Percentiles rank a stretch among this genome's conserved stretches.
Conservation (phyloP, 2,888 invertebrate species). For the Melinopterus prodromus region DNA sequence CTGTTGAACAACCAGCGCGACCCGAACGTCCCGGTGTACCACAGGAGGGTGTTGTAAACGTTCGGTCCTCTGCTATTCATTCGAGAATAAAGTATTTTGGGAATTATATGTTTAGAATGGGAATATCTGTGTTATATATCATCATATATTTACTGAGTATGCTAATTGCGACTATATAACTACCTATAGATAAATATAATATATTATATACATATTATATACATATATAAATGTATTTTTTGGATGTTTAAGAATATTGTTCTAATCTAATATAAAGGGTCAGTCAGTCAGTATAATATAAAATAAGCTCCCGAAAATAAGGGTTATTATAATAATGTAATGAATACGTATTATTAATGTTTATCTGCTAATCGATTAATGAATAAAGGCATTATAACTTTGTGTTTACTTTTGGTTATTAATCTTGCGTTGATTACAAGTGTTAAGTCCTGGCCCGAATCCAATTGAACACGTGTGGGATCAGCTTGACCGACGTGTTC, state of each 20-base stretch:
- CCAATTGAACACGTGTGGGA: no score
- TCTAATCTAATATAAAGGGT: not conserved
- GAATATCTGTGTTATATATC: not conserved
- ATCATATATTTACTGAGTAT: not conserved
- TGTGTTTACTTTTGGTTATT: conserved; percentile 5
- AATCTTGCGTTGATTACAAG: no score
- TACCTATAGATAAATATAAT: conserved; percentile 40
- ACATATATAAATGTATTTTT: conserved; percentile 32
- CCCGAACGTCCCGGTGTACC: conserved; percentile 68
- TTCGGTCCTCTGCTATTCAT: not conserved
- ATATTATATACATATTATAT: not conserved
- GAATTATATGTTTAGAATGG: no score
- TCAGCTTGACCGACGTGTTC: no score
- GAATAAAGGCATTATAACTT: conserved; percentile 36
- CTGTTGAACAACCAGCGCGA: conserved; percentile 63
- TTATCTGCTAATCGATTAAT: conserved; percentile 28
- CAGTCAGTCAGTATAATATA: conserved; percentile 57
- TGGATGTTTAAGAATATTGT: conserved; percentile 13
- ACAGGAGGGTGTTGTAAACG: conserved; percentile 68
- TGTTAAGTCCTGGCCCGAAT: no score
- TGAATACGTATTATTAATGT: conserved; percentile 43
- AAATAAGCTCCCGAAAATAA: conserved; percentile 23
- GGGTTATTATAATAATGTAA: not conserved
- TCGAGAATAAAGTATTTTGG: no score
- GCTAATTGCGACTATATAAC: conserved; percentile 44